Evolutionary conservation across 2,888 invertebrate species (phyloP), one percentile per base, ranked within the genome.

Genomic region (Eledone cirrhosa): DNA sequence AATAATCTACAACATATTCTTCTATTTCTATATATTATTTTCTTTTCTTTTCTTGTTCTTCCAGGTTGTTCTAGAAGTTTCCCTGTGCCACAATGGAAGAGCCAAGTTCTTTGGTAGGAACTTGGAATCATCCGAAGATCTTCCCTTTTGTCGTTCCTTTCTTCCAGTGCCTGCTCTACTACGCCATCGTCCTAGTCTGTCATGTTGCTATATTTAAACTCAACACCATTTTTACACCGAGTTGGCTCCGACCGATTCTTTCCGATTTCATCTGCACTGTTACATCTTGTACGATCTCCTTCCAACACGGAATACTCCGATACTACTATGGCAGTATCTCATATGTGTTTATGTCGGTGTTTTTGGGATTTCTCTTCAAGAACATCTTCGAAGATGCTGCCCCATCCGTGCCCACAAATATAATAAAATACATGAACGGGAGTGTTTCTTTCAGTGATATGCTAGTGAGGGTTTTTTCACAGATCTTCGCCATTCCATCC

Each of bases 401-500:
- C 14, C 41, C 72, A 19, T n/a, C 72, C 1, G 41, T 72, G 16
- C 31, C 72, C 2, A n/a, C 72, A 22, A 72, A 72, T 33, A 31
- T 72, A 41, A 29, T n/a, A 31, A 72, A 41, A n/a, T 72, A 41
- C 41, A 33, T 72, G n/a, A n/a, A 22, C n/a, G 72, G 31, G 41
- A n/a, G 29, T n/a, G n/a, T 72, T 72, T 41, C 72, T 24, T 33
- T 72, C 24, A n/a, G 33, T 31, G 41, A 41, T 24, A 31, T 72
- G 22, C n/a, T 41, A 13, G n/a, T 72, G 0, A 22, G 72, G 7
- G 41, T 72, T 8, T 13, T 7, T 7, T 0, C 41, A 1, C 72
- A 72, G 41, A 72, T 72, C 41, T 72, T 72, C n/a, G 72, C 72
- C n/a, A 72, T 72, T 41, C 72, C 72, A 33, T 29, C 72, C 41